Conservation (phyloP, 53 echinoderm and acorn worm species). For the Mesocentrotus franciscanus region DNA sequence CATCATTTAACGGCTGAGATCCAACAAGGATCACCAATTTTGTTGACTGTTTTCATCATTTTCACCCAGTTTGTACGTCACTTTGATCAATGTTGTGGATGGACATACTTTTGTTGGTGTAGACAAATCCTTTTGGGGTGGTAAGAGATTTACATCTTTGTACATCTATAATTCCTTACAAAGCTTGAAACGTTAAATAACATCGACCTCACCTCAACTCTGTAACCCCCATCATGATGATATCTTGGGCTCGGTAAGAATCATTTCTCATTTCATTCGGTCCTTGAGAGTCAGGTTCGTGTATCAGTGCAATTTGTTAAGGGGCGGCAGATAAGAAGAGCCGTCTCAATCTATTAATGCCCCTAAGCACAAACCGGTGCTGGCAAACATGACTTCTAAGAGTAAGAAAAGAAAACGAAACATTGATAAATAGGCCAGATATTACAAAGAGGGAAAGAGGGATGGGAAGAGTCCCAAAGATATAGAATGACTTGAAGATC, state of each 20-base stretch:
- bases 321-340: constrained; percentile 34
- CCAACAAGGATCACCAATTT: too few relatives aligned
- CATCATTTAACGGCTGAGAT: too few relatives aligned
- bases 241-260: not conserved
- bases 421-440: constrained; percentile 26
- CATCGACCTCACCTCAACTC: not conserved
- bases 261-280: constrained; percentile 20
- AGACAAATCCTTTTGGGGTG: too few relatives aligned
- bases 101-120: too few relatives aligned
- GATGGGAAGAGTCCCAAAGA: not conserved
- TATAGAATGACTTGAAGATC: not conserved
- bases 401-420: constrained; percentile 16
- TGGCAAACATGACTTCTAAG: not conserved
- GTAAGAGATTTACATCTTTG: too few relatives aligned
- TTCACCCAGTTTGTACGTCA: too few relatives aligned
- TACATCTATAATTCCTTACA: too few relatives aligned
- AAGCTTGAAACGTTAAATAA: not conserved
- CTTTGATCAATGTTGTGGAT: too few relatives aligned
- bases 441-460: not conserved
- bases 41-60: too few relatives aligned
- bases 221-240: not conserved
- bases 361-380: not conserved
- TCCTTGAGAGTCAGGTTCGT: constrained; percentile 14
- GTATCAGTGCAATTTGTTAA: constrained; percentile 13
- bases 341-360: constrained; percentile 10